Evolutionary conservation across 2,797 vertebrate genomes (phyloP).

Genomic region (Mormyrops attenuatus): DNA sequence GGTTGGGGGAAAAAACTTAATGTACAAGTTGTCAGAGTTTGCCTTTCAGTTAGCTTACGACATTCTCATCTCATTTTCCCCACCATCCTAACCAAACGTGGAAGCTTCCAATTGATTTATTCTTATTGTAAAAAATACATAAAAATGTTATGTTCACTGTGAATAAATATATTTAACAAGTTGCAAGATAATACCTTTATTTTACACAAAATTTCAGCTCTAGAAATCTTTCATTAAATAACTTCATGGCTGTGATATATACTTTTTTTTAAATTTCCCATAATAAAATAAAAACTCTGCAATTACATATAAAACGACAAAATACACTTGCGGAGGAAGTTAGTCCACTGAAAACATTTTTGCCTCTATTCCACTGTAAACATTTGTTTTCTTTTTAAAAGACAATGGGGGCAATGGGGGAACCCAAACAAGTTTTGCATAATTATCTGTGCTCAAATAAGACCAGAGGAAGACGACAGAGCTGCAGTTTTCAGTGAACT

Average conservation of each 20-base stretch:
- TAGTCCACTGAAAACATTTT: slow-evolving; percentile 82
- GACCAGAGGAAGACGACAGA: slow-evolving; percentile 82
- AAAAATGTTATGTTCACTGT: slow-evolving; percentile 80
- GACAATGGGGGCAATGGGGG: slow-evolving; percentile 54
- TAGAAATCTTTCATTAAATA: slow-evolving; percentile 88
- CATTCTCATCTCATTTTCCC: slow-evolving; percentile 31
- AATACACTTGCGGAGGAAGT: slow-evolving; percentile 85
- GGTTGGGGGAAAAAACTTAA: slow-evolving; percentile 19
- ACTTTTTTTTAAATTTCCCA: slow-evolving; percentile 68
- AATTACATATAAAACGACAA: slow-evolving; percentile 93
- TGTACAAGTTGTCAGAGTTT: slow-evolving; percentile 43
- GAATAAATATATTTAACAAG: slow-evolving; percentile 97
- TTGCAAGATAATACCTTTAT: slow-evolving; percentile 86
- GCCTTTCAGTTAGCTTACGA: slow-evolving; percentile 31
- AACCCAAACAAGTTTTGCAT: slow-evolving; percentile 72
- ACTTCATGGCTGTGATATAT: slow-evolving; percentile 80
- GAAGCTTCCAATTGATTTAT: slow-evolving; percentile 55
- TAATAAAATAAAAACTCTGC: slow-evolving; percentile 99
- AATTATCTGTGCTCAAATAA: slow-evolving; percentile 80
- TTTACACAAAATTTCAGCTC: slow-evolving; percentile 86
- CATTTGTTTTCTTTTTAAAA: slow-evolving; percentile 62
- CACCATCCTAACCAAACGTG: slow-evolving; percentile 35
- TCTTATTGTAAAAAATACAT: slow-evolving; percentile 87
- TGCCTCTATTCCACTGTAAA: slow-evolving; percentile 81
- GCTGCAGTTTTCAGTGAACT: slow-evolving; percentile 87